phyloP scores from a whole-genome alignment of 1,140 invertebrate species.

The Drosophila quadrilineata region DNA sequence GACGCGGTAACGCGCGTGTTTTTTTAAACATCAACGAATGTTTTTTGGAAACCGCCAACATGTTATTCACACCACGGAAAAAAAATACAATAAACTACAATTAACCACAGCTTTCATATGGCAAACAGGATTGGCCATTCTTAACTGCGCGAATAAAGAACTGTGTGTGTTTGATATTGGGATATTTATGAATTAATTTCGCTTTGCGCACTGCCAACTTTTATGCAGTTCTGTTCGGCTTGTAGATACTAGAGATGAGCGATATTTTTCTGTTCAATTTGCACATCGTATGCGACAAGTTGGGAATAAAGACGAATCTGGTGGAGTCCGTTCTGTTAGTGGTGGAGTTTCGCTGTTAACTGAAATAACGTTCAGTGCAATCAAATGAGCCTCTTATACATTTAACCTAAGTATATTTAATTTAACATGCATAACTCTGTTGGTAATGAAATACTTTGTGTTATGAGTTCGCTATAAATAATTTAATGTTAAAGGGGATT shows the following conservation, averaged over 20 bases:
- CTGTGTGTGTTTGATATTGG: conserved; percentile 27
- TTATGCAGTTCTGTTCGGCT: conserved; percentile 31
- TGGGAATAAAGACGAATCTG: background rate
- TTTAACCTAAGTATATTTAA: no score
- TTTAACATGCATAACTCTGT: no score
- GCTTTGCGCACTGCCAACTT: conserved; percentile 57
- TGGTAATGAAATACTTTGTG: no score
- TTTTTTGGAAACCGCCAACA: background rate
- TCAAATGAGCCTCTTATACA: no score
- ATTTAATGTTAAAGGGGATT: background rate
- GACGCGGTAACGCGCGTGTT: conserved; percentile 44
- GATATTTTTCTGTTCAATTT: conserved; percentile 9
- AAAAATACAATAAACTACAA: background rate
- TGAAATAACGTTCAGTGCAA: background rate
- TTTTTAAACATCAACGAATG: conserved; percentile 36
- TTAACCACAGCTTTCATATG: no score
- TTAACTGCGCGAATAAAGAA: no score
- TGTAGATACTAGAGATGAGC: conserved; percentile 19
- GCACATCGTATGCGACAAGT: background rate
- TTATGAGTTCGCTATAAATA: no score
- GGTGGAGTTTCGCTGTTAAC: conserved; percentile 17
- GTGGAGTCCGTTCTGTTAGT: background rate
- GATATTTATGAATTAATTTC: conserved; percentile 50
- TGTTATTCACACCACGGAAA: background rate
- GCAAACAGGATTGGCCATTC: no score